Conservation (phyloP, 2,797 vertebrate genomes). For the Emydoidea blandingii region DNA sequence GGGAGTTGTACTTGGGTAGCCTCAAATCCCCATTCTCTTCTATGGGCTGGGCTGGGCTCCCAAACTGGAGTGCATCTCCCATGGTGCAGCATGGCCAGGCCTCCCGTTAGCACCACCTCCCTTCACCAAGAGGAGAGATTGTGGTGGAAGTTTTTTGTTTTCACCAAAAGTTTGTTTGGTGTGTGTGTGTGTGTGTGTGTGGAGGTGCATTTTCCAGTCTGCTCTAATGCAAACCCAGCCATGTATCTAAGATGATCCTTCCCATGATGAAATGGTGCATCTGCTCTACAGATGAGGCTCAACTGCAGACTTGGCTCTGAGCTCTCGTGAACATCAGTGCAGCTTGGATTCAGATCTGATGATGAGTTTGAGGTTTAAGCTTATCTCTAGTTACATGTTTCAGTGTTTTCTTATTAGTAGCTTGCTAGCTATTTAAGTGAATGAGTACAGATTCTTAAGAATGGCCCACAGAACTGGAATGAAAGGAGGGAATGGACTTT, state of each 20-base stretch:
- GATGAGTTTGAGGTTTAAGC: not conserved
- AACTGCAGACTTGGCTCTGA: not conserved
- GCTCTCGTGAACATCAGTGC: not conserved
- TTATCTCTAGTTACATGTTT: not conserved
- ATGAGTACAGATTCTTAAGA: not conserved
- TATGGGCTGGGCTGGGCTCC: not conserved
- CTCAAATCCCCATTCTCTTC: not conserved
- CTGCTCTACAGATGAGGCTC: no score
- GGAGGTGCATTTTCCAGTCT: not conserved
- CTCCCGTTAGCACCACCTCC: not conserved
- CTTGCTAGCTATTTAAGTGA: not conserved
- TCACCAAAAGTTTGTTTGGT: not conserved
- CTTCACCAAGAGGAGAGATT: not conserved
- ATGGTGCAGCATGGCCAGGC: not conserved
- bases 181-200: no score
- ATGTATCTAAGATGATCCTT: not conserved
- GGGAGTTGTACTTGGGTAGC: not conserved
- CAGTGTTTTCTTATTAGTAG: not conserved
- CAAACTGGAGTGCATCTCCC: not conserved
- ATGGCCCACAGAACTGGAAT: fast-evolving
- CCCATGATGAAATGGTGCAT: not conserved
- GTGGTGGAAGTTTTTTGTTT: not conserved
- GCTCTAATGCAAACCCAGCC: not conserved
- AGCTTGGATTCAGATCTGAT: not conserved
- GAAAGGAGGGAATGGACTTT: not conserved